phyloP scores from a whole-genome alignment of 2,888 invertebrate species.

The Heteromyza rotundicornis region DNA sequence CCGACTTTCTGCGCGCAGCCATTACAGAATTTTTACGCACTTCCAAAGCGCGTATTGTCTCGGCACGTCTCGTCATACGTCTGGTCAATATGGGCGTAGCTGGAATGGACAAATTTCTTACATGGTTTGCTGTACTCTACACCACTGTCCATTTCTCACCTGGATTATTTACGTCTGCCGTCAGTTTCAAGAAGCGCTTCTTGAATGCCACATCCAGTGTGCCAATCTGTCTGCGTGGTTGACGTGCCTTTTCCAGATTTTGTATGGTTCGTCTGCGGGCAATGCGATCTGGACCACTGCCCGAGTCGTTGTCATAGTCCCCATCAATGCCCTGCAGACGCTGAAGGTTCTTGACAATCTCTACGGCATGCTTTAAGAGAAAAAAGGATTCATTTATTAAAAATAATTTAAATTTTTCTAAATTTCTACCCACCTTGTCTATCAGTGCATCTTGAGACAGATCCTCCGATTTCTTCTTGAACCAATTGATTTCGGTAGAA shows the following conservation, averaged over 20 bases:
- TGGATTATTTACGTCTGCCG: conserved; percentile 75
- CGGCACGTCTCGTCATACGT: conserved; percentile 82
- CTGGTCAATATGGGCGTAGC: conserved; percentile 82
- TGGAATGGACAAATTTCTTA: no score
- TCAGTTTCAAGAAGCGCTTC: conserved; percentile 87
- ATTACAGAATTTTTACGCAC: conserved; percentile 87
- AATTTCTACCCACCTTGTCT: conserved; percentile 67
- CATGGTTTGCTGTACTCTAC: no score
- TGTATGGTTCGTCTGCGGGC: conserved; percentile 91
- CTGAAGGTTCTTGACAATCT: conserved; percentile 90
- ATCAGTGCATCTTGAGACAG: conserved; percentile 86
- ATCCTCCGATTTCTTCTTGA: conserved; percentile 87
- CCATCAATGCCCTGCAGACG: conserved; percentile 84
- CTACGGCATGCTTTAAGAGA: conserved; percentile 86
- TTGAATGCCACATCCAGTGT: conserved; percentile 96
- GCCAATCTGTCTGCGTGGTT: conserved; percentile 88
- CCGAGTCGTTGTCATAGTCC: conserved; percentile 88
- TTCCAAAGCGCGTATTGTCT: conserved; percentile 86
- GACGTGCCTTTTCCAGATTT: conserved; percentile 88
- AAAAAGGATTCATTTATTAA: no score
- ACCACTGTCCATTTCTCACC: no score
- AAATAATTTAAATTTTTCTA: not conserved
- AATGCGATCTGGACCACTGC: conserved; percentile 82
- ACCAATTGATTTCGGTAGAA: conserved; percentile 88
- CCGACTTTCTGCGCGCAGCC: conserved; percentile 84